A percentile compares a stretch with the other conserved stretches of the same genome.
These are phyloP conservation scores for Tichodroma muraria DNA, from an alignment of 2,113 vertebrate species.

Conservation along the genomic window DNA sequence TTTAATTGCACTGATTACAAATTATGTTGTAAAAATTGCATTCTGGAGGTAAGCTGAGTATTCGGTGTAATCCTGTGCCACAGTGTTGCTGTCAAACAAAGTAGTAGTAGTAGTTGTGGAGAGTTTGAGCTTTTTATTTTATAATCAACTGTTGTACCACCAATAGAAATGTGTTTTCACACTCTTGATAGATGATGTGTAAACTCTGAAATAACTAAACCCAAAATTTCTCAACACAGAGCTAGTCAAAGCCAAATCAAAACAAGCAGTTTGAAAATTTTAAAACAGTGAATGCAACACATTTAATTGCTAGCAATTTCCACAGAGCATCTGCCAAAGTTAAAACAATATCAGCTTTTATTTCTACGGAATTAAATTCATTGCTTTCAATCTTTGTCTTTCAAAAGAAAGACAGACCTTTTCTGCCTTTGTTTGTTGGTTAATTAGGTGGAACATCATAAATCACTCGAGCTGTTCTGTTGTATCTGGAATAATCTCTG, in stretches of 20 bases:
- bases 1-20: background rate
- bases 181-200: background rate
- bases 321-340: constrained; percentile 28
- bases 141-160: background rate
- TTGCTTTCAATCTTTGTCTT: background rate
- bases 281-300: background rate
- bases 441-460: constrained; percentile 48
- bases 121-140: background rate
- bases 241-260: constrained; percentile 21
- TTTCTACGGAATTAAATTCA: background rate
- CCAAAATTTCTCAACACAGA: background rate
- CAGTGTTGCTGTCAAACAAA: background rate
- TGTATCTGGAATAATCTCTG: constrained; percentile 26
- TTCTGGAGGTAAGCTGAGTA: background rate
- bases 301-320: constrained; percentile 23
- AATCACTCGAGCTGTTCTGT: background rate
- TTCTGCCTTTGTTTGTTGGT: constrained; percentile 40
- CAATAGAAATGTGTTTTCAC: constrained; percentile 1
- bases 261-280: constrained; percentile 25
- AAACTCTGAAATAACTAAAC: constrained; percentile 7
- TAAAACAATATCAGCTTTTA: constrained; percentile 40
- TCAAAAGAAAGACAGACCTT: background rate
- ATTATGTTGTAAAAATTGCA: background rate
- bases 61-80: background rate
- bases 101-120: background rate